Base-by-base conservation (phyloP, 2,797 vertebrate species). In the Molothrus ater region DNA sequence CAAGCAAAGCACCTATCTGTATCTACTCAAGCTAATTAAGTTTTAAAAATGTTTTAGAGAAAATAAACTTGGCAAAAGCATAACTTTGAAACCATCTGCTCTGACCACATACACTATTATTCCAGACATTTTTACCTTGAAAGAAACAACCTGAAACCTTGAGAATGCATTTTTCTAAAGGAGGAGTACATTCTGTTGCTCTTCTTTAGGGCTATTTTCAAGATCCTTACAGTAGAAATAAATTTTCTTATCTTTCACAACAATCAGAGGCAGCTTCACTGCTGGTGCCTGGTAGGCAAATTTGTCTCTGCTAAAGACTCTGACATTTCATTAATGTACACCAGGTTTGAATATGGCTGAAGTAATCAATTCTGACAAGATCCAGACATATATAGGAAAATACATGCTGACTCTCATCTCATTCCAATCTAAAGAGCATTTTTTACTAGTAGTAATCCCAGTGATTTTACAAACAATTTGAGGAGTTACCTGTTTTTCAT, bases 321-420 rank as follows among this genome's bases (percentile, higher is more conserved):
- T 87, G 53, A 19, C 25, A 82, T 91, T 96, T 90, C 81, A 65
- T 86, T 72, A 90, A 22, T 13, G 11, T 94, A 76, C 13, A 68
- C 21, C 12, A 79, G 14, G 21, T 91, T 7, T 93, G 38, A 87
- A 59, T 80, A 69, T 83, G 65, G 26, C 69, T 89, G 28, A 68
- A 38, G 43, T 56, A 90, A 88, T 72, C 20, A 31, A 59, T 91
- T 94, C 69, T 92, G 87, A 75, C 34, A 91, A 80, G 61, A 92
- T 72, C 31, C 79, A 91, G 64, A 75, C 40, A 26, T 80, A 36
- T 26, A 50, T 9, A 89, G 18, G 83, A 90, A 94, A 70, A 43
- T 79, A 14, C 50, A 25, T 88, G 51, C 43, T 91, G 66, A 86
- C 28, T 93, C 14, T 87, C 10, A 13, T 82, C 93, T 88, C 34